Evolutionary conservation across 2,888 invertebrate genomes (phyloP).

Genomic region (Cephalotes varians): DNA sequence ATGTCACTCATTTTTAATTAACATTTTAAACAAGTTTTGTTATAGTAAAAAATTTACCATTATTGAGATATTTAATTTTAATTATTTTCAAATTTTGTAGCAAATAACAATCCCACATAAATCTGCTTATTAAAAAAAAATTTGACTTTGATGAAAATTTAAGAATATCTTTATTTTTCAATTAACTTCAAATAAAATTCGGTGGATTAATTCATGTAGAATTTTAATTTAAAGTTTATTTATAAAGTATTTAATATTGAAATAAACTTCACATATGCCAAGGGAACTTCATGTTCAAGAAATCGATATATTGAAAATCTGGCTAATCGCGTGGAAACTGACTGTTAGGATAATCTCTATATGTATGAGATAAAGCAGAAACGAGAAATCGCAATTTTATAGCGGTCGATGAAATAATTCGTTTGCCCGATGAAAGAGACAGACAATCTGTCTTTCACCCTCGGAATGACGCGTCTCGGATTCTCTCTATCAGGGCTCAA

Average conservation of each 20-base stretch:
- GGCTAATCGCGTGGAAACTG: neutral
- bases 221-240: conserved; percentile 8
- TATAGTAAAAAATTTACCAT: neutral
- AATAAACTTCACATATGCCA: neutral
- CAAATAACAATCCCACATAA: neutral
- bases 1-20: neutral
- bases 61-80: conserved; percentile 24
- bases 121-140: neutral
- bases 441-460: conserved; percentile 64
- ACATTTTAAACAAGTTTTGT: neutral
- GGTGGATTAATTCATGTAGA: neutral
- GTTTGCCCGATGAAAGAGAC: conserved; percentile 55
- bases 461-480: conserved; percentile 61
- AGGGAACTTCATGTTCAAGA: neutral
- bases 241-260: neutral
- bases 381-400: conserved; percentile 67
- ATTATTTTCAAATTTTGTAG: neutral
- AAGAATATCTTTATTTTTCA: neutral
- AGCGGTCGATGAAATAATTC: conserved; percentile 65
- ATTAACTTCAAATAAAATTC: conserved; percentile 20
- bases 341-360: neutral
- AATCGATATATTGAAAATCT: conserved; percentile 22
- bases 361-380: neutral
- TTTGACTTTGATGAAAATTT: neutral
- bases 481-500: conserved; percentile 30